Conservation (phyloP, 2,888 invertebrate genomes). For the Piscicola geometra region DNA sequence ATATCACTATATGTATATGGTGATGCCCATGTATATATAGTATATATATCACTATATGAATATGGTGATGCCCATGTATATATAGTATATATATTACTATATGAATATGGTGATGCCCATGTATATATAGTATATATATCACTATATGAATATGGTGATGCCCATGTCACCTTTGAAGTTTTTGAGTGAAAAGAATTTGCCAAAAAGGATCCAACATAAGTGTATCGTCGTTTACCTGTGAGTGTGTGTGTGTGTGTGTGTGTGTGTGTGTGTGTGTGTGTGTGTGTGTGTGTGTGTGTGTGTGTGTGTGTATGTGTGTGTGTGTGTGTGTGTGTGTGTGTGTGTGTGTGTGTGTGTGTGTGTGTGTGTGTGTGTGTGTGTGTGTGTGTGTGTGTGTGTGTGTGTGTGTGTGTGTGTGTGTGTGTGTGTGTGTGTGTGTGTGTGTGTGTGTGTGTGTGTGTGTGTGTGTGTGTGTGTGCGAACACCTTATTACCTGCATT, state of each 20-base stretch:
- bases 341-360: conserved; percentile 3
- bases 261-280: conserved; percentile 20
- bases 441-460: conserved; percentile 12
- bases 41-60: too few relatives aligned
- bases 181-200: too few relatives aligned
- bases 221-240: too few relatives aligned
- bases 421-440: conserved; percentile 16
- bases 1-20: too few relatives aligned
- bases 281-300: conserved; percentile 24
- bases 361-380: conserved; percentile 3
- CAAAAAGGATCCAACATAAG: too few relatives aligned
- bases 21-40: too few relatives aligned
- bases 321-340: conserved; percentile 13
- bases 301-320: conserved; percentile 8
- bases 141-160: too few relatives aligned
- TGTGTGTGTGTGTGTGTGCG: not conserved
- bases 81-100: too few relatives aligned
- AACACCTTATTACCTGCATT: too few relatives aligned
- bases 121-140: too few relatives aligned
- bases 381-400: conserved; percentile 18
- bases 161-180: not conserved
- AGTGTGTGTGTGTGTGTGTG: conserved; percentile 21
- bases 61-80: too few relatives aligned
- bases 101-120: too few relatives aligned
- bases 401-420: conserved; percentile 9